Conservation (phyloP, 2,888 invertebrate species). For the Amblyteles armatorius region DNA sequence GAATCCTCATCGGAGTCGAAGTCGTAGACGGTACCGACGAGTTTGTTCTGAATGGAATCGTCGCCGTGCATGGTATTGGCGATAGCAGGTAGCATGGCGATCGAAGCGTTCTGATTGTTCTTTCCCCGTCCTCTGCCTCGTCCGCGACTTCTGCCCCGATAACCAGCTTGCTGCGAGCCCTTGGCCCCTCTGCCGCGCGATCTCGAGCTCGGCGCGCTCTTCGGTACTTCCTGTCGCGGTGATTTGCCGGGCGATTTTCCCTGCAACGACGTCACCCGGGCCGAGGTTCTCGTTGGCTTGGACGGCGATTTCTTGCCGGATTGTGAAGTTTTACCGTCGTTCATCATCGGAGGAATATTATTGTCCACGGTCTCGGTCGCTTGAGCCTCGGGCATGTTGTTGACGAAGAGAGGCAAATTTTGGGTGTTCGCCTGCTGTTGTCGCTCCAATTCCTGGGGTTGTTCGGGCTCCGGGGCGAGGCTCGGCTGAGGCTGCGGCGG, state of each 20-base stretch:
- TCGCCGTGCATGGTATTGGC: slow-evolving; percentile 85
- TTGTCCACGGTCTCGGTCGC: slow-evolving; percentile 36
- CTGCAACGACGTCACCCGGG: slow-evolving; percentile 87
- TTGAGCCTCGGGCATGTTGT: slow-evolving; percentile 66
- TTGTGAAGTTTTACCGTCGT: slow-evolving; percentile 63
- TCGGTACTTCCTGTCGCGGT: slow-evolving; percentile 77
- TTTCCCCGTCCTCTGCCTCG: slow-evolving; percentile 84
- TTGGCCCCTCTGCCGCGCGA: slow-evolving; percentile 85
- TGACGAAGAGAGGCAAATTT: slow-evolving; percentile 65
- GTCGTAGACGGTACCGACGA: slow-evolving; percentile 95
- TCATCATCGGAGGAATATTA: not conserved
- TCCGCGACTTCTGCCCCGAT: slow-evolving; percentile 80
- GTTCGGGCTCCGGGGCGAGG: slow-evolving; percentile 47
- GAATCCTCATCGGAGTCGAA: slow-evolving; percentile 94
- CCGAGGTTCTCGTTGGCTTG: slow-evolving; percentile 87
- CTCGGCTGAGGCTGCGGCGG: slow-evolving; percentile 76
- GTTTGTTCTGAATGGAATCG: slow-evolving; percentile 92
- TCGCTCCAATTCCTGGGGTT: slow-evolving; percentile 16
- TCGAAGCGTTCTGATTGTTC: slow-evolving; percentile 71
- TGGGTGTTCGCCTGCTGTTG: slow-evolving; percentile 59
- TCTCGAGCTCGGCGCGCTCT: slow-evolving; percentile 80
- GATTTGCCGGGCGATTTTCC: slow-evolving; percentile 90
- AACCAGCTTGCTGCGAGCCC: slow-evolving; percentile 77
- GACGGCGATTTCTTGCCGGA: slow-evolving; percentile 87
- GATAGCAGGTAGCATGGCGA: slow-evolving; percentile 70